Percentiles rank a stretch among this genome's conserved stretches.
Evolutionary conservation across 2,888 invertebrate genomes (phyloP).

Genomic region (Euspilapteryx auroguttella): DNA sequence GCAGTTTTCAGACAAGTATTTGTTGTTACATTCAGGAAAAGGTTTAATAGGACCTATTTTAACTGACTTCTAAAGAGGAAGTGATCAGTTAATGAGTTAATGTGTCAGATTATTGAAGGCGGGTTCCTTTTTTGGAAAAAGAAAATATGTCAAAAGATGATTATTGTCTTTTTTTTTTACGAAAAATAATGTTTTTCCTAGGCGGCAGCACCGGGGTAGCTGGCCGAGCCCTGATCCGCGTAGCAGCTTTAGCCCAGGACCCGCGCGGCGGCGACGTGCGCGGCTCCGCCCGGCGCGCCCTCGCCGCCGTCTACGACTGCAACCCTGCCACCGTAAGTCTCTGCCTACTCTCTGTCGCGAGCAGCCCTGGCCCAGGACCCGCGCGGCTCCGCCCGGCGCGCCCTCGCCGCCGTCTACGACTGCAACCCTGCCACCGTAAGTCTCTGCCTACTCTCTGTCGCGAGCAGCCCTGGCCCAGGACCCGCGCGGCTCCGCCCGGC

Average conservation of each 20-base stretch:
- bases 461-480: slow-evolving; percentile 69
- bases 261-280: slow-evolving; percentile 71
- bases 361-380: slow-evolving; percentile 70
- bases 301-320: slow-evolving; percentile 87
- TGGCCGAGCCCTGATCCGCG: slow-evolving; percentile 71
- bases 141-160: too few species aligned
- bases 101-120: too few species aligned
- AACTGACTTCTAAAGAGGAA: too few species aligned
- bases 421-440: slow-evolving; percentile 75
- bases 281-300: slow-evolving; percentile 66
- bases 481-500: slow-evolving; percentile 67
- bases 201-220: slow-evolving; percentile 48
- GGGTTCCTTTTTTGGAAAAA: too few species aligned
- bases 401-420: slow-evolving; percentile 84
- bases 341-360: too few species aligned
- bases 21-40: not conserved
- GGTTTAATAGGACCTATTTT: not conserved
- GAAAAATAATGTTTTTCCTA: too few species aligned
- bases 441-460: too few species aligned
- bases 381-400: slow-evolving; percentile 68
- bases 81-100: too few species aligned
- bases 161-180: too few species aligned
- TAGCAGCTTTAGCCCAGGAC: slow-evolving; percentile 71
- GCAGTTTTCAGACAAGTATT: not conserved
- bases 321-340: slow-evolving; percentile 70